Evolutionary conservation across 2,888 invertebrate species (phyloP), one percentile per base, ranked within the genome.

Genomic region (Nysson spinosus): DNA sequence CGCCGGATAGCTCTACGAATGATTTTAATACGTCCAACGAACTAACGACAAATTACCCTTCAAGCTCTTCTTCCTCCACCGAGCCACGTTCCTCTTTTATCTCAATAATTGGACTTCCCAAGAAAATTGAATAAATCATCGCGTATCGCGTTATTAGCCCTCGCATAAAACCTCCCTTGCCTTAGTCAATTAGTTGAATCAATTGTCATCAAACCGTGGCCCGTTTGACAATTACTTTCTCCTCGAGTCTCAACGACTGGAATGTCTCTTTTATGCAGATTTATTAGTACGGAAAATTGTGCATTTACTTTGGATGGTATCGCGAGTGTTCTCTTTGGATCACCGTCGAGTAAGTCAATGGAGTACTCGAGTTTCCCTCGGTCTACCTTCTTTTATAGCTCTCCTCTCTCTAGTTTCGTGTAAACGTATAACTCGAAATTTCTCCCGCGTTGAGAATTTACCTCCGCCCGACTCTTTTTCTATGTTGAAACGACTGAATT

Each of bases 131-230:
- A 32, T 20, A 42, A 43, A 63, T 20, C 37, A 17, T 16, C 40
- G 54, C 47, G 30, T 44, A 64, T 37, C 20, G 39, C 32, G 26
- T 35, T 35, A 46, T 34, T 11, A 12, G 46, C 52, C 54, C 46
- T 64, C 43, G 43, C 30, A 22, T n/a, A 24, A 17, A 19, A 42
- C 24, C 24, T 28, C 19, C 42, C 37, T 47, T 54, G 65, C 35
- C 55, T 65, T 49, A 30, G 55, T 37, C 54, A 64, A 64, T 54
- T 64, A 49, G 55, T 39, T 66, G 32, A 19, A 35, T 49, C 64
- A 55, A 64, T 64, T 43, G 64, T 9, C 28, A n/a, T 6, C 5
- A n/a, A 28, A 28, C 64, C 35, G 35, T 24, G 47, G 26, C 39
- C 37, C 32, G 42, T 22, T 7, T 26, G 42, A 42, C 24, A 32